A percentile compares a stretch with the other conserved stretches of the same genome.
phyloP scores from a whole-genome alignment of 1,140 invertebrate genomes.

The Caenorhabditis inopinata region DNA sequence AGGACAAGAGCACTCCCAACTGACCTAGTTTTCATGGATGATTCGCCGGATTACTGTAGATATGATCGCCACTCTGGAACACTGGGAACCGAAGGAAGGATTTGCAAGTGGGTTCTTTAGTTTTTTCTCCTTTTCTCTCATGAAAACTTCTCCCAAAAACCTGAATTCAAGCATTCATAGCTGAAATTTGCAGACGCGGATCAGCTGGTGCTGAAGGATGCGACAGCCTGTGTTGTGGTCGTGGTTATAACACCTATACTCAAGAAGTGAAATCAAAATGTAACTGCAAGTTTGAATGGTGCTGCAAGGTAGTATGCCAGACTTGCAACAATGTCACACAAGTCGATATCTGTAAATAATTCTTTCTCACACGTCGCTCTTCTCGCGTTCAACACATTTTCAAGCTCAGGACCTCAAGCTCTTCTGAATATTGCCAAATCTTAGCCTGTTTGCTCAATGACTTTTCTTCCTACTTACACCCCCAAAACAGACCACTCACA shows the following conservation, averaged over 20 bases:
- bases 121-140: too few species aligned
- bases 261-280: slow-evolving; percentile 68
- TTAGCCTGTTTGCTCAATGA: slow-evolving; percentile 30
- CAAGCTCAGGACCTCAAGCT: neutral
- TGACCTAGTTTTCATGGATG: slow-evolving; percentile 81
- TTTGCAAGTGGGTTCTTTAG: slow-evolving; percentile 72
- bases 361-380: neutral
- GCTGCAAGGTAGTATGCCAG: slow-evolving; percentile 85
- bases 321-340: slow-evolving; percentile 70
- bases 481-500: neutral
- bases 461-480: neutral
- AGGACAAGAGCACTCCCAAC: slow-evolving; percentile 54
- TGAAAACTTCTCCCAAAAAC: too few species aligned
- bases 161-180: too few species aligned
- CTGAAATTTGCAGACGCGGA: slow-evolving; percentile 43
- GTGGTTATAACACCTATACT: slow-evolving; percentile 73
- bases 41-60: slow-evolving; percentile 89
- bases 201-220: slow-evolving; percentile 74
- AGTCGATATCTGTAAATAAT: slow-evolving; percentile 51
- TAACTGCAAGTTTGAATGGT: slow-evolving; percentile 85
- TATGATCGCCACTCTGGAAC: slow-evolving; percentile 73
- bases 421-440: neutral
- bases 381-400: too few species aligned
- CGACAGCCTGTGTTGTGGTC: slow-evolving; percentile 73
- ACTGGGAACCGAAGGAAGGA: slow-evolving; percentile 70